Percentiles rank a stretch among this genome's conserved stretches.
Conservation (phyloP, 2,888 invertebrate species). For the Lochmaea capreae region DNA sequence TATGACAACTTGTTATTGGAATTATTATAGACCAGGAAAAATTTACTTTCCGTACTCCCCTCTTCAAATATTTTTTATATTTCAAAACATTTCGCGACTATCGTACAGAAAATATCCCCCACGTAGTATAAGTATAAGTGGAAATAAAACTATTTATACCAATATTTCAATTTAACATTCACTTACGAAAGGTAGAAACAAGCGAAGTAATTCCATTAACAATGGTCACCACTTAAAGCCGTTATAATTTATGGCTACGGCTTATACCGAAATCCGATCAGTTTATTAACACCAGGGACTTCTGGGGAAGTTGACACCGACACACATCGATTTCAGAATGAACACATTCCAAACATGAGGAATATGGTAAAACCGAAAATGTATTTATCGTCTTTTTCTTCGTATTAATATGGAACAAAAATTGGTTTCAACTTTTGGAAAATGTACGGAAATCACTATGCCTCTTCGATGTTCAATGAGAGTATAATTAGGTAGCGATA, state of each 20-base stretch:
- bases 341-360: constrained; percentile 9
- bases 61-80: too few relatives aligned
- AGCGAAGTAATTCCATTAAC: constrained; percentile 38
- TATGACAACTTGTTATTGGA: constrained; percentile 17
- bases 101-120: constrained; percentile 22
- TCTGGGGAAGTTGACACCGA: constrained; percentile 48
- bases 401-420: too few relatives aligned
- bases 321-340: constrained; percentile 16
- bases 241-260: constrained; percentile 47
- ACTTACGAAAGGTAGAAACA: constrained; percentile 32
- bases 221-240: constrained; percentile 46
- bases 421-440: too few relatives aligned
- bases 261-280: constrained; percentile 49
- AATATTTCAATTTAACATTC: constrained; percentile 33
- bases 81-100: background rate
- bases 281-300: constrained; percentile 51
- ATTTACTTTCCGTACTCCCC: background rate
- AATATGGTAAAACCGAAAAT: too few relatives aligned
- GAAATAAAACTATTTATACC: constrained; percentile 29
- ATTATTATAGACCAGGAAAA: constrained; percentile 7
- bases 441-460: too few relatives aligned
- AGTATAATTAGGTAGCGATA: too few relatives aligned
- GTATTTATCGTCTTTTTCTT: too few relatives aligned
- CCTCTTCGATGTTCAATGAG: too few relatives aligned
- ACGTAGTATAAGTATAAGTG: constrained; percentile 2